Evolutionary conservation across 2,113 vertebrate species (phyloP).

Genomic region (Ciconia stormi): DNA sequence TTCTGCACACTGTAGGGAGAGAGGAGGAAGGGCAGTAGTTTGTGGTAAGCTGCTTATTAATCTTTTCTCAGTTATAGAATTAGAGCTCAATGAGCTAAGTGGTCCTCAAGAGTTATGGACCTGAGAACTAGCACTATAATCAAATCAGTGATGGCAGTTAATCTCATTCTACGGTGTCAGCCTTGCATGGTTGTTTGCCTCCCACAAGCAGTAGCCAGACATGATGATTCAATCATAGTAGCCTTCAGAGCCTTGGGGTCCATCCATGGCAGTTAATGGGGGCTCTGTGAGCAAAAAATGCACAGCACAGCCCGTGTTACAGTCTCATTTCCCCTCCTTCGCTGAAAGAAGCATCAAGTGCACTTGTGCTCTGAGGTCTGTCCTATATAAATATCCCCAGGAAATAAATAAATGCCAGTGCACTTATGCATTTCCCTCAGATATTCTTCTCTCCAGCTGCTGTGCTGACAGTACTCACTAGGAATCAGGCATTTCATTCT

Average conservation of each 20-base stretch:
- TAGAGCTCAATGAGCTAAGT: not conserved
- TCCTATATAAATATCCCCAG: constrained; percentile 70
- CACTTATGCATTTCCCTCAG: constrained; percentile 63
- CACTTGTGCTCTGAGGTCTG: constrained; percentile 69
- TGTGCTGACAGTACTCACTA: constrained; percentile 60
- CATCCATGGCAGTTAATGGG: not conserved
- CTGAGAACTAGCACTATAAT: not conserved
- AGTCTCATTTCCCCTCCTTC: constrained; percentile 43
- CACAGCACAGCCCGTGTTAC: not conserved
- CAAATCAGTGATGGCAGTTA: not conserved
- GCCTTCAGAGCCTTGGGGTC: constrained; percentile 5
- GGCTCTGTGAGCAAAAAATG: not conserved
- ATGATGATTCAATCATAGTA: not conserved
- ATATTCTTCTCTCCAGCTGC: constrained; percentile 69
- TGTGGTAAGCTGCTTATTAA: not conserved
- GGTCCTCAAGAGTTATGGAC: not conserved
- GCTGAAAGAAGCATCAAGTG: constrained; percentile 44
- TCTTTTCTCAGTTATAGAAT: not conserved
- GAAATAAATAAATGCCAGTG: constrained; percentile 71
- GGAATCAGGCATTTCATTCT: constrained; percentile 59
- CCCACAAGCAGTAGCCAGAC: not conserved
- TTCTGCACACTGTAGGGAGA: not conserved
- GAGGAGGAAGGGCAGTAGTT: not conserved
- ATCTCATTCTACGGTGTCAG: not conserved
- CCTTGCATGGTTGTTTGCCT: not conserved